Evolutionary conservation across 2,797 vertebrate species (phyloP).

Genomic region (Phoeniculus purpureus): DNA sequence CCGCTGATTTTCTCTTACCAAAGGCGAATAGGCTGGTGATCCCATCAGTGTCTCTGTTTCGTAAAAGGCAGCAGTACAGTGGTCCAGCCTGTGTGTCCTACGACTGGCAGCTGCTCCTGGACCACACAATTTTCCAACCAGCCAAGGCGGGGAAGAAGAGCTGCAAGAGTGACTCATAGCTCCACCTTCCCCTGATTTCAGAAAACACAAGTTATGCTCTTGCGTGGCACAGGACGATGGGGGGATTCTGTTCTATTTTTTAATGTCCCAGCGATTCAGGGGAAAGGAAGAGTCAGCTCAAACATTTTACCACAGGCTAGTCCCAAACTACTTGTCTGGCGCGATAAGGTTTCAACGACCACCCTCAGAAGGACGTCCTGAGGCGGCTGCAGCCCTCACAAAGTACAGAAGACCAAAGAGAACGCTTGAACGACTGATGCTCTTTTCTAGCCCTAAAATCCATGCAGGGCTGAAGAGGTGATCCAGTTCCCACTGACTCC

Average conservation of each 20-base stretch:
- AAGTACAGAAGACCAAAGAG: not conserved
- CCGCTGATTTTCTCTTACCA: slow-evolving; percentile 23
- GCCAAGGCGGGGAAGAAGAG: not conserved
- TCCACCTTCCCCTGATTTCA: slow-evolving; percentile 64
- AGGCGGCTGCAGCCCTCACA: not conserved
- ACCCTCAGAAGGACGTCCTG: not conserved
- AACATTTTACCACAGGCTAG: not conserved
- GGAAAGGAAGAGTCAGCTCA: not conserved
- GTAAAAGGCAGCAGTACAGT: not conserved
- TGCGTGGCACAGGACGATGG: not conserved
- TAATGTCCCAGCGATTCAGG: not conserved
- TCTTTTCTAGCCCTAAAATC: not conserved
- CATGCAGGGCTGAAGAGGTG: too few relatives aligned
- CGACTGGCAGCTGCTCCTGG: not conserved
- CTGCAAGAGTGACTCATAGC: slow-evolving; percentile 68
- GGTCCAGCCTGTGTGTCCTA: not conserved
- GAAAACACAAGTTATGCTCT: slow-evolving; percentile 31
- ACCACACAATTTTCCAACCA: not conserved
- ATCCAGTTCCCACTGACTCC: not conserved
- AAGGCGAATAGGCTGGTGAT: slow-evolving; percentile 15
- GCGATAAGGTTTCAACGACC: not conserved
- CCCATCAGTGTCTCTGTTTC: slow-evolving; percentile 28
- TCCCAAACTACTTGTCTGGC: not conserved
- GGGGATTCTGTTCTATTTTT: not conserved
- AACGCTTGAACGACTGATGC: not conserved